Percentiles rank a stretch among this genome's conserved stretches.
Evolutionary conservation across 92 coral and sea anemone species (phyloP).

Genomic region (Phymanthus crucifer): DNA sequence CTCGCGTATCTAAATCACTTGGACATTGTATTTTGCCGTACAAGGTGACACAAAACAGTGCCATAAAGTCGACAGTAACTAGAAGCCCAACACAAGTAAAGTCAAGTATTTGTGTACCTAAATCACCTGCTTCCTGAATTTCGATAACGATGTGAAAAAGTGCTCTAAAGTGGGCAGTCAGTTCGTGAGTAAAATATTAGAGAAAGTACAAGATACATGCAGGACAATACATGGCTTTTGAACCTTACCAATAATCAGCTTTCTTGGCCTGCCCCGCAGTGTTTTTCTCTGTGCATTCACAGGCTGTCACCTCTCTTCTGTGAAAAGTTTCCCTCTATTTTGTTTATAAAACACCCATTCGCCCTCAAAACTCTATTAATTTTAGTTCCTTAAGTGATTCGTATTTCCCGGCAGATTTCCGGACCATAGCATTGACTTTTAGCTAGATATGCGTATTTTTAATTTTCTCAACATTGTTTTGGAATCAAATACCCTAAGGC

Average conservation of each 20-base stretch:
- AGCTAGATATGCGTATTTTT: not conserved
- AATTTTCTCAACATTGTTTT: not conserved
- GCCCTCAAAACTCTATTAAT: not conserved
- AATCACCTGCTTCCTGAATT: too few relatives aligned
- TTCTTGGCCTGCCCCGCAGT: not conserved
- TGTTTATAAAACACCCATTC: constrained; percentile 9
- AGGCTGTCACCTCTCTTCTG: not conserved
- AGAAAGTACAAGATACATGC: too few relatives aligned
- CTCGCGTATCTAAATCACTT: too few relatives aligned
- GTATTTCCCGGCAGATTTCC: constrained; percentile 16
- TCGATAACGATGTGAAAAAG: too few relatives aligned
- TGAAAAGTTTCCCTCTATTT: not conserved
- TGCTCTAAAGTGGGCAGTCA: too few relatives aligned
- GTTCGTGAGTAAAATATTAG: too few relatives aligned
- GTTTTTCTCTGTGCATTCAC: not conserved
- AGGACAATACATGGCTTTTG: not conserved
- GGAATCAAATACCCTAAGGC: not conserved
- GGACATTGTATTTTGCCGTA: too few relatives aligned
- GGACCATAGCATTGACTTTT: not conserved
- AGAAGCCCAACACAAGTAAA: too few relatives aligned
- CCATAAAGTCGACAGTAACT: too few relatives aligned
- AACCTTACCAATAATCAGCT: not conserved
- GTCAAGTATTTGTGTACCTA: too few relatives aligned
- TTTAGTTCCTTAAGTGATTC: constrained; percentile 11
- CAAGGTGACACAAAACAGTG: too few relatives aligned